Percentiles rank a stretch among this genome's conserved stretches.
These are phyloP conservation scores for Synanthedon formicaeformis DNA, from an alignment of 2,888 invertebrate species.

Conservation along the genomic window DNA sequence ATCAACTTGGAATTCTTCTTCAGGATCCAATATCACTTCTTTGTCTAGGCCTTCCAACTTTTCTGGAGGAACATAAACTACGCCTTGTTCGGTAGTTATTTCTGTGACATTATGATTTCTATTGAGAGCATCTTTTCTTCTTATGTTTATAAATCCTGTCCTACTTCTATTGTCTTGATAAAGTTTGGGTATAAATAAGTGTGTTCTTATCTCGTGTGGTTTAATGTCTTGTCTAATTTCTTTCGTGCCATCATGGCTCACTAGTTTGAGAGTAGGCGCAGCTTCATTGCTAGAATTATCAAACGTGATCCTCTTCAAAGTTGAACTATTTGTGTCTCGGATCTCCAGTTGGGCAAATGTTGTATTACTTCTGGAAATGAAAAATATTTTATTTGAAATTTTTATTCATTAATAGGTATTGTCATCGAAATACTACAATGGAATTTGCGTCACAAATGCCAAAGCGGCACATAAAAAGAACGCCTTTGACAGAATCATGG, in stretches of 20 bases:
- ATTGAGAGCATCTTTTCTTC: slow-evolving; percentile 35
- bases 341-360: slow-evolving; percentile 61
- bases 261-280: slow-evolving; percentile 36
- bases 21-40: slow-evolving; percentile 58
- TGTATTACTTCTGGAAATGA: slow-evolving; percentile 52
- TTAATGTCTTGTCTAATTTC: slow-evolving; percentile 53
- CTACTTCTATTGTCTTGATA: slow-evolving; percentile 51
- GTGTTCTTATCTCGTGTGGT: slow-evolving; percentile 51
- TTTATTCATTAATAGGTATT: background rate
- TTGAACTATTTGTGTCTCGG: slow-evolving; percentile 45
- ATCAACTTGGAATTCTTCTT: slow-evolving; percentile 67
- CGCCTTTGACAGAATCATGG: too few relatives aligned
- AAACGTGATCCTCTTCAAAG: slow-evolving; percentile 51
- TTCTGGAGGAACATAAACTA: slow-evolving; percentile 59
- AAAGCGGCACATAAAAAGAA: too few relatives aligned
- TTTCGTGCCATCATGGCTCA: slow-evolving; percentile 47
- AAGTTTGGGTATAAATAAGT: slow-evolving; percentile 50
- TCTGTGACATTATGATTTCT: slow-evolving; percentile 34
- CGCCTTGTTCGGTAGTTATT: slow-evolving; percentile 38
- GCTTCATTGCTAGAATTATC: slow-evolving; percentile 52
- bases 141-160: slow-evolving; percentile 51
- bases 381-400: slow-evolving; percentile 1
- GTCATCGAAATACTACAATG: too few relatives aligned
- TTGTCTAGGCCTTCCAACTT: slow-evolving; percentile 56
- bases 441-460: too few relatives aligned